A percentile compares a stretch with the other conserved stretches of the same genome.
Evolutionary conservation across 2,888 invertebrate genomes (phyloP).

Genomic region (Meiosimyza decipiens): DNA sequence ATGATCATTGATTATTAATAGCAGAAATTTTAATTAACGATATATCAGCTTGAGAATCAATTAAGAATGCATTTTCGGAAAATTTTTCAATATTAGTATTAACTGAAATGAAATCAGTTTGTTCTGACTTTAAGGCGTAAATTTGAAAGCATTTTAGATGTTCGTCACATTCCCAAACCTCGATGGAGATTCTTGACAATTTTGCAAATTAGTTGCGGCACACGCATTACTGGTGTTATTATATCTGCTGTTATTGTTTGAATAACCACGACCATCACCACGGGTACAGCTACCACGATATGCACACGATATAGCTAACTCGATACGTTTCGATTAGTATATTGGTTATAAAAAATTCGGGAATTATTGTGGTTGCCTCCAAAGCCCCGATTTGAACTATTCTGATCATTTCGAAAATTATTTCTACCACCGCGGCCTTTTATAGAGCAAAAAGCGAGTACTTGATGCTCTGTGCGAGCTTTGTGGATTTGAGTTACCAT

Average conservation of each 20-base stretch:
- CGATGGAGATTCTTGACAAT: background rate
- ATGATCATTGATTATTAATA: background rate
- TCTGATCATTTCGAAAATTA: background rate
- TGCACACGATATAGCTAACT: too few relatives aligned
- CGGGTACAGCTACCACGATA: too few relatives aligned
- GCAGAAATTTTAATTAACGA: background rate
- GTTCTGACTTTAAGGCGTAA: background rate
- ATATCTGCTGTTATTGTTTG: too few relatives aligned
- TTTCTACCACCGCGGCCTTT: slow-evolving; percentile 1
- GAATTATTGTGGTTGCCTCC: too few relatives aligned
- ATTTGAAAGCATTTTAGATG: background rate
- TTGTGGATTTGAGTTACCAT: background rate
- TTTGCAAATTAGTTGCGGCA: background rate
- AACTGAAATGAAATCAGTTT: slow-evolving; percentile 2
- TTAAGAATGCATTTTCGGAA: background rate
- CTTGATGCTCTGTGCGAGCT: slow-evolving; percentile 7
- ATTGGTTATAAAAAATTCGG: too few relatives aligned
- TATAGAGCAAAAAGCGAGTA: background rate
- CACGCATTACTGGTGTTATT: background rate
- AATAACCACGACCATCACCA: too few relatives aligned
- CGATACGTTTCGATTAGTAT: too few relatives aligned
- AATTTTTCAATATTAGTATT: slow-evolving; percentile 5
- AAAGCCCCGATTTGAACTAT: too few relatives aligned
- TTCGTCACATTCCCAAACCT: slow-evolving; percentile 1
- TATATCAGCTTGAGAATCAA: background rate